Conservation (phyloP, 37 sponge, comb jelly and placozoan species). For the Haliclona indistincta region DNA sequence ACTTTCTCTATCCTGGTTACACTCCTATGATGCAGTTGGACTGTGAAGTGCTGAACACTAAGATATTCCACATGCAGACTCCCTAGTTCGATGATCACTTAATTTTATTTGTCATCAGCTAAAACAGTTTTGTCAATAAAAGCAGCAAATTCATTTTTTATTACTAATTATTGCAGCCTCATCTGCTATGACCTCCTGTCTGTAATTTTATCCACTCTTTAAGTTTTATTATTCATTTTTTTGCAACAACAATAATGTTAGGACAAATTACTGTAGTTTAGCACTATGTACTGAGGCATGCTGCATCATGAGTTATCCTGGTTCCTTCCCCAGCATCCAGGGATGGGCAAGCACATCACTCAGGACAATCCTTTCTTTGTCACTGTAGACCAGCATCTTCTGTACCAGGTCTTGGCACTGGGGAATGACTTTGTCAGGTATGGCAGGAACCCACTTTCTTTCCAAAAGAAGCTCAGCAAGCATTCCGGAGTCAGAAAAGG, state of each 20-base stretch:
- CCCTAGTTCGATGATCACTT: too few species aligned
- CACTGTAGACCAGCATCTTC: slow-evolving; percentile 38
- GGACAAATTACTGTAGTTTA: not conserved
- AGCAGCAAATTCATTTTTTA: too few species aligned
- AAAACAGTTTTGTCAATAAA: too few species aligned
- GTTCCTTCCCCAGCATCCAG: slow-evolving; percentile 42
- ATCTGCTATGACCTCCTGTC: too few species aligned
- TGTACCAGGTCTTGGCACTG: slow-evolving; percentile 32
- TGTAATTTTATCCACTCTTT: not conserved
- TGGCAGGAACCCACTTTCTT: slow-evolving; percentile 34
- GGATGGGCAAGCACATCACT: slow-evolving; percentile 39
- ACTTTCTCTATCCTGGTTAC: not conserved
- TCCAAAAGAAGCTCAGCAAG: slow-evolving; percentile 45
- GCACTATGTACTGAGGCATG: not conserved
- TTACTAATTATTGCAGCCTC: too few species aligned
- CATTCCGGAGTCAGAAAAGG: slow-evolving; percentile 49
- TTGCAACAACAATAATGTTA: not conserved
- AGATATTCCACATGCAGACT: not conserved
- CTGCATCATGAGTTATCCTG: too few species aligned
- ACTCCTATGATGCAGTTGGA: slow-evolving; percentile 47
- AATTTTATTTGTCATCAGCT: too few species aligned
- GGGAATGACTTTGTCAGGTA: slow-evolving; percentile 16
- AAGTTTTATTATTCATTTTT: not conserved
- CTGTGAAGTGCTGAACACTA: slow-evolving; percentile 21
- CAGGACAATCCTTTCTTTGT: slow-evolving; percentile 17